Evolutionary conservation across 2,113 vertebrate species (phyloP).

Genomic region (Coryphaenoides rupestris): DNA sequence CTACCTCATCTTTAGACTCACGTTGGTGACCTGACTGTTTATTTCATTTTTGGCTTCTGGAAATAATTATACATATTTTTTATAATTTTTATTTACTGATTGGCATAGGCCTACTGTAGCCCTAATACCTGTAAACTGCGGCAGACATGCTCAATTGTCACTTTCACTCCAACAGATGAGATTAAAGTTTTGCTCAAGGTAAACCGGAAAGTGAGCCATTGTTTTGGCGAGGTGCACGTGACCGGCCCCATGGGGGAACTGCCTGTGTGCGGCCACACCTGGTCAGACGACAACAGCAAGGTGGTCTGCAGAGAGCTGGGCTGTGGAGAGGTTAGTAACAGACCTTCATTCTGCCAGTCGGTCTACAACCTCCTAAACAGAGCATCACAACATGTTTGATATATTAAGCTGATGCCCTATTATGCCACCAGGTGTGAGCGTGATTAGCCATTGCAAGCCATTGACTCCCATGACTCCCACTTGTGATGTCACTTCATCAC

Average conservation of each 20-base stretch:
- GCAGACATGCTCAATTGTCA: background rate
- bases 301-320: conserved; percentile 54
- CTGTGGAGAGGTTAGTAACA: conserved; percentile 36
- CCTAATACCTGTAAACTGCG: background rate
- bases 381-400: no score
- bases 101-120: no score
- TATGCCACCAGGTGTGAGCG: no score
- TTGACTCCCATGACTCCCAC: no score
- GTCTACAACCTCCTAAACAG: no score
- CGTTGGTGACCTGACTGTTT: background rate
- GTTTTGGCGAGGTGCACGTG: conserved; percentile 35
- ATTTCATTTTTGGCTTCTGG: background rate
- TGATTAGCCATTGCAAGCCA: no score
- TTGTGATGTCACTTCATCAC: no score
- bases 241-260: rapidly evolving
- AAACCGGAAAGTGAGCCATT: rapidly evolving
- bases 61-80: background rate
- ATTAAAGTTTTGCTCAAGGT: conserved; percentile 32
- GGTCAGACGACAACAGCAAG: rapidly evolving
- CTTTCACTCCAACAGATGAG: conserved; percentile 29
- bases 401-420: no score
- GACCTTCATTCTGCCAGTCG: background rate
- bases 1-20: background rate
- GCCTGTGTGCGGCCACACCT: conserved; percentile 21
- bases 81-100: no score